Base-by-base conservation (phyloP, 2,797 vertebrate species). In the Numenius phaeopus region DNA sequence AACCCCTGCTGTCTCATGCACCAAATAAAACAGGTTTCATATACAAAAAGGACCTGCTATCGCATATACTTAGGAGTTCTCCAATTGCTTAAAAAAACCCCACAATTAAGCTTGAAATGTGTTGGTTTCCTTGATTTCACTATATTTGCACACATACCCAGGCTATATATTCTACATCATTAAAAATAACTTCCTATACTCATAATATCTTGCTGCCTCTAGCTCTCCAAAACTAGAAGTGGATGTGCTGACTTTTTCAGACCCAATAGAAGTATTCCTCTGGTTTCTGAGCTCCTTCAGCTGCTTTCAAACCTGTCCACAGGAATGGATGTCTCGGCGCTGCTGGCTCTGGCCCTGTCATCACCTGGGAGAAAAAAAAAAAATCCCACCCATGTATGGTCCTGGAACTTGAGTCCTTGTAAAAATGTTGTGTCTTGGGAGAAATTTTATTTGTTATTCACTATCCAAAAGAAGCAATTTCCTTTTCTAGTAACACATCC, bases 151-250 rank as follows among this genome's bases (percentile, higher is more conserved):
- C 10, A 62, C 4, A 27, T 11, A 73, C 2, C 11, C n/a, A 82
- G 46, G 55, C 44, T 67, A 27, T 3, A 5, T 22, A 59, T 34
- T 71, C 34, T 16, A n/a, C 27, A 34, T 29, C 21, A 67, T 58
- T 65, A 83, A 87, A 91, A 92, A 42, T 24, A 95, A 49, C 32
- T 87, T 78, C 26, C 50, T 64, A 6, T 40, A 46, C 23, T 62
- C 11, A 0, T 37, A 34, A 0, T 18, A 52, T 19, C 39, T 84
- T 59, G 55, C 64, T 95, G 75, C 59, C 42, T 79, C 47, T 10
- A 80, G 29, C 66, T 93, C 39, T 23, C 32, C 55, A 73, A 71
- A 90, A 7, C 18, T 40, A 92, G 55, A 93, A 65, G 44, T 3
- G 24, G 19, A 55, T 18, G 8, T 39, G n/a, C 55, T 65, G 62